Base-by-base conservation (phyloP, 2,113 vertebrate genomes). In the Thomomys bottae region DNA sequence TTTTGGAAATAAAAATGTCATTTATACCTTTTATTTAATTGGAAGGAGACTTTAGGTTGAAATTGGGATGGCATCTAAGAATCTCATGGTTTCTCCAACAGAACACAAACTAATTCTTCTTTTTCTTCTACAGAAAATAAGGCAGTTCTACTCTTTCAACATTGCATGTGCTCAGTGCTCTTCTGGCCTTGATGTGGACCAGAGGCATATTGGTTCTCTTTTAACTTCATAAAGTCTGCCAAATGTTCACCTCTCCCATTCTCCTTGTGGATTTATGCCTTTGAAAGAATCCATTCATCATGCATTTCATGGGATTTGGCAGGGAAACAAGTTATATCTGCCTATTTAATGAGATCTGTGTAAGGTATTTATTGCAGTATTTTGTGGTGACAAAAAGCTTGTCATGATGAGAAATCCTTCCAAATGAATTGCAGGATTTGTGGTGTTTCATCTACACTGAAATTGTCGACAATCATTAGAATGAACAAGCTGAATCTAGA, bases 1-100 rank as follows among this genome's bases (percentile, higher is more conserved):
- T 83, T 40, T 93, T 32, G 71, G 6, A 49, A 76, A 54, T 54
- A 54, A 54, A 87, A 94, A 73, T 71, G 42, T 67, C 32, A 30
- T 73, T 70, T 75, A 24, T 49, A 24, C 2, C 20, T 6, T 92
- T 10, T 15, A 49, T 86, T 79, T 90, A 54, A 77, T 66, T 57
- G 34, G 7, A 66, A 78, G 15, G 3, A 77, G 66, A 59, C 61
- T 78, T 89, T 54, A 77, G 40, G 40, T 83, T 88, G 68, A 59
- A 40, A 24, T 36, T 26, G 23, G 59, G 59, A 11, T 6, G 59
- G 59, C 6, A 61, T 61, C 54, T 68, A 49, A 30, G 8, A 61
- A 21, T 72, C 30, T 66, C 38, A 57, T 23, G 71, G 40, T 38
- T 78, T 64, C 64, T 78, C 40, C 70, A 38, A 54, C 42, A 76